phyloP scores from a whole-genome alignment of 2,888 invertebrate species.

The Ephialtes manifestator region DNA sequence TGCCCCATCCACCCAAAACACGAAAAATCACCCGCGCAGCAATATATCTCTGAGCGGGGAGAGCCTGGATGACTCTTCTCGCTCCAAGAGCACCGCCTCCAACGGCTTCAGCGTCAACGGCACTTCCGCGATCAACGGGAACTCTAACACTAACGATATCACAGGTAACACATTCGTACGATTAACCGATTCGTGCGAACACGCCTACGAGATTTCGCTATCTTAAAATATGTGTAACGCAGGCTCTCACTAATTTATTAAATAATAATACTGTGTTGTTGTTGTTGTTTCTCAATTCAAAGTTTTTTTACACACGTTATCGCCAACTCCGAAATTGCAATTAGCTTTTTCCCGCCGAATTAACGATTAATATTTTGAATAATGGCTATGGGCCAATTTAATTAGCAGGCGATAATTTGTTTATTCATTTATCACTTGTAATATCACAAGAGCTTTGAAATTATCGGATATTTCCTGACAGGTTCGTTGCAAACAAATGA shows the following conservation, averaged over 20 bases:
- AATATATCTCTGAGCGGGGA: slow-evolving; percentile 88
- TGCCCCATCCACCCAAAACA: slow-evolving; percentile 87
- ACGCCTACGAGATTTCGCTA: slow-evolving; percentile 72
- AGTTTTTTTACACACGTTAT: slow-evolving; percentile 10
- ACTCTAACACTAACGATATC: slow-evolving; percentile 74
- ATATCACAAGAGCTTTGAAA: no score
- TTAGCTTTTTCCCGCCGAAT: background rate
- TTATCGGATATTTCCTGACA: no score
- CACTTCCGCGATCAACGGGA: slow-evolving; percentile 79
- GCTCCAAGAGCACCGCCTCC: slow-evolving; percentile 75
- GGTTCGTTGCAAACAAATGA: no score
- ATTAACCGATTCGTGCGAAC: slow-evolving; percentile 53
- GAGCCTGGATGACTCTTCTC: slow-evolving; percentile 74
- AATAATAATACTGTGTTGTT: background rate
- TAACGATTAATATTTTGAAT: slow-evolving; percentile 5
- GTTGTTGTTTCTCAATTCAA: background rate
- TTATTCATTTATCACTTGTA: background rate
- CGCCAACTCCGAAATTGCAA: background rate
- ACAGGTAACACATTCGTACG: slow-evolving; percentile 70
- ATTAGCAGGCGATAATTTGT: background rate
- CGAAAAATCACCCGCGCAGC: slow-evolving; percentile 89
- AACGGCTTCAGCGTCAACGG: slow-evolving; percentile 78
- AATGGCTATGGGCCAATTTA: background rate
- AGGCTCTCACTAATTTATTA: slow-evolving; percentile 73
- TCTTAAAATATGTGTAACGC: slow-evolving; percentile 83